These are phyloP conservation scores for Hippopotamus amphibius DNA, from an alignment of 2,113 vertebrate genomes.

Conservation along the genomic window DNA sequence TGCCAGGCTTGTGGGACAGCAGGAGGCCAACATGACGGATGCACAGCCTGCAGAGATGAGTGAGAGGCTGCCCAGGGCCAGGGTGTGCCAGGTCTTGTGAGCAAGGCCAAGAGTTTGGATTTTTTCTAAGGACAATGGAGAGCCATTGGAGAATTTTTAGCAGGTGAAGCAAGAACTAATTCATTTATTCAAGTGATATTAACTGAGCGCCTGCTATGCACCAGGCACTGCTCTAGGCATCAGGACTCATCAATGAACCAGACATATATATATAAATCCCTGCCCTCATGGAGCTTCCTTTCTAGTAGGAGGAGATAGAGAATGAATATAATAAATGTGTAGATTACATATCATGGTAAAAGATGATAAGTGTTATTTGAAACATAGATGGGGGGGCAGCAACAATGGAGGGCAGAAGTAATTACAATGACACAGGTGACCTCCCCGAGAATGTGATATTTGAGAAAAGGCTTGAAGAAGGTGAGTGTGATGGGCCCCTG, in stretches of 20 bases:
- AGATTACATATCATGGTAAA: background rate
- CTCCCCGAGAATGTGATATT: background rate
- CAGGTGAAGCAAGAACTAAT: background rate
- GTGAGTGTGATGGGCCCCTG: background rate
- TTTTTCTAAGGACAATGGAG: background rate
- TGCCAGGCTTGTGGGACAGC: background rate
- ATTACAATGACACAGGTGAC: background rate
- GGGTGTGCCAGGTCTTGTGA: background rate
- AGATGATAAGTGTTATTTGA: background rate
- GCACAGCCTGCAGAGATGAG: background rate
- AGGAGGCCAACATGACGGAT: background rate
- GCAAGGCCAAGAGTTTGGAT: background rate
- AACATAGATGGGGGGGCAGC: background rate
- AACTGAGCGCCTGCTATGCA: background rate
- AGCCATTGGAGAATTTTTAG: background rate
- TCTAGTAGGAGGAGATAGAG: background rate
- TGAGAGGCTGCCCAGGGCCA: background rate
- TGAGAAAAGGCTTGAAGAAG: background rate
- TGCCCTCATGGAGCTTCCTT: background rate
- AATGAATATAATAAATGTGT: background rate
- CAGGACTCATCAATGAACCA: background rate
- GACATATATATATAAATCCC: background rate
- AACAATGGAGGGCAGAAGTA: background rate
- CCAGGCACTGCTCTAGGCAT: background rate
- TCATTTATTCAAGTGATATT: background rate